Base-by-base conservation (phyloP, 2,888 invertebrate species). In the Dermolepida albohirtum region DNA sequence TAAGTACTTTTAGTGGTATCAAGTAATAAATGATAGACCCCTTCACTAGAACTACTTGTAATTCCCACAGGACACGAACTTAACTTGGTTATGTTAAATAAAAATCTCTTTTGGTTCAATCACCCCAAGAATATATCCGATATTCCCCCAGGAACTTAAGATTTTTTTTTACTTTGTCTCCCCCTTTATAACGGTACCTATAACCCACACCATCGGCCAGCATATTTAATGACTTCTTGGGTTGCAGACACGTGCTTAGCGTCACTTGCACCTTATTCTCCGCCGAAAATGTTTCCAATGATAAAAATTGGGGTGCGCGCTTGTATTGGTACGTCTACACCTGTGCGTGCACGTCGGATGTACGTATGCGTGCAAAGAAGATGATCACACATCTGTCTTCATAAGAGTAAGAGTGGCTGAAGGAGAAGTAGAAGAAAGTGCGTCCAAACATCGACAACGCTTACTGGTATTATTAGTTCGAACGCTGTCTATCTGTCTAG, bases 221-320 rank as follows among this genome's bases (percentile, higher is more conserved):
- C 22, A 17, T 40, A 55, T 43, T 44, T 59, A 59, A 59, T 44
- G 59, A 59, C 54, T 52, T 27, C 41, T 44, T 29, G 44, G 12
- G n/a, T 11, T 22, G 17, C 16, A 27, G 44, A 44, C 59, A 59
- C 29, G 44, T 59, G 59, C 59, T 59, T 29, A 44, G 44, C 44
- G 44, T 59, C 59, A 59, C 44, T 44, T 27, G 29, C 59, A 44
- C 59, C 29, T 59, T 47, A 8, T 14, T 47, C 47, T 47, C 40
- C 17, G n/a, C 11, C 16, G 14, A 17, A 54, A 14, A 7, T 54
- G 16, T 52, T 27, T 27, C 14, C n/a, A 39, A 52, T 51, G 51
- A 29, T 29, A 54, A 54, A 40, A 14, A 54, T 54, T 40, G 29
- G 54, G 54, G 54, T 54, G 40, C 10, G 59, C 16, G 12, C 59